phyloP scores from a whole-genome alignment of 2,113 vertebrate species.

The Colistium nudipinnis region DNA sequence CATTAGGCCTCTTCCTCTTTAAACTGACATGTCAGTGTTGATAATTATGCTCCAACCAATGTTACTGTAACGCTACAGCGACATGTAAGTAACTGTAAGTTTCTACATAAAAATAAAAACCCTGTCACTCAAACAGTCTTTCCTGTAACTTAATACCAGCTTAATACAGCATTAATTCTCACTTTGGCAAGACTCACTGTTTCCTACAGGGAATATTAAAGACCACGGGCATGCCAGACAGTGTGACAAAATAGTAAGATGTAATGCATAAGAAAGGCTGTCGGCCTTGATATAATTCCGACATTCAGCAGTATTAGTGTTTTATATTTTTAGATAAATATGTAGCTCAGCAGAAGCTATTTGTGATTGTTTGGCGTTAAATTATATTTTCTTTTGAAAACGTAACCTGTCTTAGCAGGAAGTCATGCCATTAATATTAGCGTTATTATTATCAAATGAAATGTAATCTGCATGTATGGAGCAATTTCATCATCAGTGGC shows the following conservation, averaged over 20 bases:
- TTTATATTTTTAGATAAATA: not conserved
- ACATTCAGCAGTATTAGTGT: not conserved
- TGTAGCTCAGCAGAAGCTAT: not conserved
- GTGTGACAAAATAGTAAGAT: constrained; percentile 11
- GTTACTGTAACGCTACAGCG: too few relatives aligned
- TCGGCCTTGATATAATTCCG: constrained; percentile 6
- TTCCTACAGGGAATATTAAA: constrained; percentile 28
- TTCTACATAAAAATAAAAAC: not conserved
- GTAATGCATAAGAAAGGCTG: constrained; percentile 2
- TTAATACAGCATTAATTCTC: constrained; percentile 12
- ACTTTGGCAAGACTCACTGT: constrained; percentile 23
- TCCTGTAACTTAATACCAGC: not conserved
- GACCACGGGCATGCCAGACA: constrained; percentile 26
- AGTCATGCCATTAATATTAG: not conserved
- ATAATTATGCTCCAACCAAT: not conserved
- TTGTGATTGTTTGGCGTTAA: too few relatives aligned
- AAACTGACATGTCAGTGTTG: not conserved
- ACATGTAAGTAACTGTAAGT: not conserved
- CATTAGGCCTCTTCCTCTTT: constrained; percentile 1
- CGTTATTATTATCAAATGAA: not conserved
- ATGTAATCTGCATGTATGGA: constrained; percentile 1
- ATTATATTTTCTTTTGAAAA: too few relatives aligned
- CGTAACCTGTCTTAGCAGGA: not conserved
- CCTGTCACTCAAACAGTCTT: not conserved
- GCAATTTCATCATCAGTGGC: not conserved